Percentiles rank a stretch among this genome's conserved stretches.
phyloP scores from a whole-genome alignment of 2,797 vertebrate genomes.

The Iguana delicatissima region DNA sequence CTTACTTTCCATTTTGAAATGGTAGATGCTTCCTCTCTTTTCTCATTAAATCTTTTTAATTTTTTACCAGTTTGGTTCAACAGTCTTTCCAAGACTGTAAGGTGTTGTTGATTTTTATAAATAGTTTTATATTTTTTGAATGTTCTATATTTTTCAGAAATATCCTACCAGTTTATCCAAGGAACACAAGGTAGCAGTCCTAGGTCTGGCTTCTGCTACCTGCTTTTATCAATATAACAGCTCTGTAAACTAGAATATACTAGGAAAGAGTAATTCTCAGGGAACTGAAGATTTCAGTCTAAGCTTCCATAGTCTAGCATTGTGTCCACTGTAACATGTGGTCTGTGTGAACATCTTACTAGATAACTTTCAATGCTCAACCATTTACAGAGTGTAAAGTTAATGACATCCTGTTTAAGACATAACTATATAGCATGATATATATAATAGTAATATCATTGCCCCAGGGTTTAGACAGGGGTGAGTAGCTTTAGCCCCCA shows the following conservation, averaged over 20 bases:
- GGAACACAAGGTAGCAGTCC: neutral
- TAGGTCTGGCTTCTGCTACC: neutral
- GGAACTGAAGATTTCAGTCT: neutral
- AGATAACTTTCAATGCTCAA: neutral
- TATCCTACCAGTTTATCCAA: neutral
- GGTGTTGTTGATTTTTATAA: neutral
- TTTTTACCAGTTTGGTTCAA: neutral
- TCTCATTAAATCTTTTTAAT: neutral
- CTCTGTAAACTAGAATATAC: neutral
- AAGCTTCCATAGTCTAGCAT: neutral
- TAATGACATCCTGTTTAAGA: too few species aligned
- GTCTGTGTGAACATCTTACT: neutral
- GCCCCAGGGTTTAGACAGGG: too few species aligned
- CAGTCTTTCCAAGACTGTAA: neutral
- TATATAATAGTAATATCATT: too few species aligned
- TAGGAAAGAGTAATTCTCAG: neutral
- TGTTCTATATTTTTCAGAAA: too few species aligned
- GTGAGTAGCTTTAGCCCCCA: too few species aligned
- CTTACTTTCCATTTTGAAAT: constrained; percentile 31
- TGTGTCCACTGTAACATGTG: neutral
- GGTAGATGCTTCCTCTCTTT: neutral
- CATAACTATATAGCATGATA: too few species aligned
- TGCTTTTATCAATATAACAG: neutral
- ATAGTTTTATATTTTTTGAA: neutral
- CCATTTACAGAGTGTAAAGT: neutral